phyloP scores from a whole-genome alignment of 2,113 vertebrate species.

The Nymphicus hollandicus region DNA sequence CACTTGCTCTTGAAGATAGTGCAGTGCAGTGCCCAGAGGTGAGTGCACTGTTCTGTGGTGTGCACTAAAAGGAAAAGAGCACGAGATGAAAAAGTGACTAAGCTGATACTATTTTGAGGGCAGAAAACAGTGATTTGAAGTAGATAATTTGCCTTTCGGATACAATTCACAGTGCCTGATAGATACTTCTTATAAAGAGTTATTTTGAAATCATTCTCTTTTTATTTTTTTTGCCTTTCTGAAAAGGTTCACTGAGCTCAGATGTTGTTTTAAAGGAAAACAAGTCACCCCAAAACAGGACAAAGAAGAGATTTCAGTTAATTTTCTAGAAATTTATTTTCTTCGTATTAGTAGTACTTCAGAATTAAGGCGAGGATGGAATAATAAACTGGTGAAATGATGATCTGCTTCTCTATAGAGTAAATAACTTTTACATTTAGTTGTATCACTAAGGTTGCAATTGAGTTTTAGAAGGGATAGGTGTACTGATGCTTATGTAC shows the following conservation, averaged over 20 bases:
- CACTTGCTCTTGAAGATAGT: constrained; percentile 90
- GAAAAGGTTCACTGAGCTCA: background rate
- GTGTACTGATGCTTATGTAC: background rate
- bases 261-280: background rate
- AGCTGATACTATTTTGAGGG: background rate
- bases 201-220: background rate
- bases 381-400: background rate
- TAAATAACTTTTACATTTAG: background rate
- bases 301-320: background rate
- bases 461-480: background rate
- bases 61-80: rapidly evolving
- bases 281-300: background rate
- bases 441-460: background rate
- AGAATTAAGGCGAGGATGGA: background rate
- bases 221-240: background rate
- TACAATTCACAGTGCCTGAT: background rate
- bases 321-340: background rate
- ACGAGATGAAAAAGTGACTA: background rate
- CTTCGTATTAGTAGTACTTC: background rate
- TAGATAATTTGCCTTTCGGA: background rate
- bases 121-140: background rate
- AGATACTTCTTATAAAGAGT: background rate
- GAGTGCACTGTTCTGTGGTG: background rate
- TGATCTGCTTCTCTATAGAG: background rate
- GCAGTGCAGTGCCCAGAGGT: constrained; percentile 84